phyloP scores from a whole-genome alignment of 2,113 vertebrate genomes.

The Notiomystis cincta region DNA sequence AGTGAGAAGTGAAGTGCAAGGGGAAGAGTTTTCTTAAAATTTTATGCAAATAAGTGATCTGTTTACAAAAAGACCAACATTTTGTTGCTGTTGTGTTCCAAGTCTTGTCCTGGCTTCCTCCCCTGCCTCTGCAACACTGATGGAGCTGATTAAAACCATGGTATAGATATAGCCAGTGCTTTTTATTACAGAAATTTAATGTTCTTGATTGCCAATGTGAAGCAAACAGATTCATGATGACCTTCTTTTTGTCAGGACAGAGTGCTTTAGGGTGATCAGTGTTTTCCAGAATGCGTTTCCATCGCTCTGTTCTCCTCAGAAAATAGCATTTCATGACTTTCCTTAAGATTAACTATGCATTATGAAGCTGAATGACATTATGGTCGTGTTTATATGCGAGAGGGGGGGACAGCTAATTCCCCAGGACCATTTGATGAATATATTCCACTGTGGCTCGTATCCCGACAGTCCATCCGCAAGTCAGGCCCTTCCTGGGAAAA shows the following conservation, averaged over 20 bases:
- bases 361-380: neutral
- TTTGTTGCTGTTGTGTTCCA: neutral
- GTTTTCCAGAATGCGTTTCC: neutral
- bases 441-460: conserved; percentile 10
- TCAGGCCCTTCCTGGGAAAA: neutral
- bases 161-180: neutral
- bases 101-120: neutral
- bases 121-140: neutral
- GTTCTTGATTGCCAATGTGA: neutral
- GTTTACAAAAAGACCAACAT: neutral
- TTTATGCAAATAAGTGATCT: neutral
- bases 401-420: neutral
- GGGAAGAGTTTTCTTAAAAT: neutral
- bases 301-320: neutral
- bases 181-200: neutral
- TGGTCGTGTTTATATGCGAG: neutral
- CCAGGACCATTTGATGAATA: conserved; percentile 46
- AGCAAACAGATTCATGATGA: neutral
- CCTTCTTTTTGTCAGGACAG: neutral
- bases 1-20: neutral
- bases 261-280: neutral
- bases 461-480: neutral
- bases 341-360: neutral
- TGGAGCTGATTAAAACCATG: neutral
- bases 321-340: neutral